A percentile compares a stretch with the other conserved stretches of the same genome.
Conservation (phyloP, 2,888 invertebrate genomes). For the Synergus japonicus region DNA sequence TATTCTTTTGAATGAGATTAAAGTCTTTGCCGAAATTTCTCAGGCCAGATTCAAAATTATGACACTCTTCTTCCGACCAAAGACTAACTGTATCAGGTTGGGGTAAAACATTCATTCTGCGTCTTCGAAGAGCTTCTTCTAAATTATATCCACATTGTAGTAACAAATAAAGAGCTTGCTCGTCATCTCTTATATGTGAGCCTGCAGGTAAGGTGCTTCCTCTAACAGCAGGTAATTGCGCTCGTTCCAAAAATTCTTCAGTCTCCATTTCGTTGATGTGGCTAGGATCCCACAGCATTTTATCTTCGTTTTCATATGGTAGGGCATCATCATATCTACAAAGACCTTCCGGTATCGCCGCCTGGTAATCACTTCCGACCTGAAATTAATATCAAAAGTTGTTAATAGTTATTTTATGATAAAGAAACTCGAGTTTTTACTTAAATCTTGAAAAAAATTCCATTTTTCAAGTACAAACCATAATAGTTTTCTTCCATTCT, state of each 20-base stretch:
- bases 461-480: constrained; percentile 78
- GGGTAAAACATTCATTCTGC: constrained; percentile 85
- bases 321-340: constrained; percentile 95
- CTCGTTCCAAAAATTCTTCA: constrained; percentile 88
- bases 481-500: constrained; percentile 95
- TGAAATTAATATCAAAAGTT: constrained; percentile 26
- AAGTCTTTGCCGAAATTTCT: constrained; percentile 97
- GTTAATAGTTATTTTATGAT: background rate
- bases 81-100: constrained; percentile 88
- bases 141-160: constrained; percentile 96
- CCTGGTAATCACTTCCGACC: constrained; percentile 94
- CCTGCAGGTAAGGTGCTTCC: constrained; percentile 83
- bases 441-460: background rate
- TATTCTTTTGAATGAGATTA: constrained; percentile 94
- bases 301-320: constrained; percentile 97
- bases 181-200: constrained; percentile 90
- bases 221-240: constrained; percentile 74
- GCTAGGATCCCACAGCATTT: constrained; percentile 94
- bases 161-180: constrained; percentile 92
- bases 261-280: constrained; percentile 85
- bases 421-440: background rate
- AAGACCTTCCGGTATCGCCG: constrained; percentile 93
- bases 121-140: constrained; percentile 93
- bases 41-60: constrained; percentile 97
- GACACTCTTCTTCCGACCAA: constrained; percentile 98